These are phyloP conservation scores for Anabas testudineus DNA, from an alignment of 2,797 vertebrate genomes.

Conservation along the genomic window DNA sequence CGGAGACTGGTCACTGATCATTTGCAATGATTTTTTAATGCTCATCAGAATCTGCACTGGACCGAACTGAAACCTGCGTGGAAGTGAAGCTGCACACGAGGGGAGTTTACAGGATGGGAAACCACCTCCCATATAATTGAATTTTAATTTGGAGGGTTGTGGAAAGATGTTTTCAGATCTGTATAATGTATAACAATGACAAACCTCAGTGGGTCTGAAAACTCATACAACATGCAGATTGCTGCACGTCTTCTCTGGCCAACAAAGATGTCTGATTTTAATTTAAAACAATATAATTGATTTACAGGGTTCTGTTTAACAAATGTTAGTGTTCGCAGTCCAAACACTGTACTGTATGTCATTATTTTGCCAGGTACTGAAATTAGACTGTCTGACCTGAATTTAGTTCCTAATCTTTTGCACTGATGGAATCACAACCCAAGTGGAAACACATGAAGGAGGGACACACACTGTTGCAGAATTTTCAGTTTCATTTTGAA, in stretches of 20 bases:
- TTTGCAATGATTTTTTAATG: constrained; percentile 5
- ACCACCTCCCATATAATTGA: constrained; percentile 42
- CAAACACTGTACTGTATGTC: neutral
- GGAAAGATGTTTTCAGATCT: constrained; percentile 6
- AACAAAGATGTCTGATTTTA: constrained; percentile 1
- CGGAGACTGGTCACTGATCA: neutral
- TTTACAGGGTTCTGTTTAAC: neutral
- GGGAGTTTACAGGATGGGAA: constrained; percentile 59
- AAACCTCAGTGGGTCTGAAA: constrained; percentile 39
- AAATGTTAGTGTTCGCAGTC: neutral
- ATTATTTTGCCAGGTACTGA: neutral
- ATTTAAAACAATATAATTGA: neutral
- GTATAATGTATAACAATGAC: neutral
- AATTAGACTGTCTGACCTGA: constrained; percentile 2
- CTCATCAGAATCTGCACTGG: constrained; percentile 4
- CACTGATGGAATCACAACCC: constrained; percentile 21
- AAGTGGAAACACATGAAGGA: constrained; percentile 71
- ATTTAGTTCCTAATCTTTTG: constrained; percentile 30
- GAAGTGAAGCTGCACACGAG: constrained; percentile 26
- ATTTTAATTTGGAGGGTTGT: constrained; percentile 14
- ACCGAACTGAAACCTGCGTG: constrained; percentile 28
- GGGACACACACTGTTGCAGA: constrained; percentile 40
- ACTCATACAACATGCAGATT: constrained; percentile 9
- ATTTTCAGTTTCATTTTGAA: constrained; percentile 74
- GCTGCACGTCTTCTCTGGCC: neutral